Evolutionary conservation across 2,113 vertebrate species (phyloP).

Genomic region (Nesogale talazaci): DNA sequence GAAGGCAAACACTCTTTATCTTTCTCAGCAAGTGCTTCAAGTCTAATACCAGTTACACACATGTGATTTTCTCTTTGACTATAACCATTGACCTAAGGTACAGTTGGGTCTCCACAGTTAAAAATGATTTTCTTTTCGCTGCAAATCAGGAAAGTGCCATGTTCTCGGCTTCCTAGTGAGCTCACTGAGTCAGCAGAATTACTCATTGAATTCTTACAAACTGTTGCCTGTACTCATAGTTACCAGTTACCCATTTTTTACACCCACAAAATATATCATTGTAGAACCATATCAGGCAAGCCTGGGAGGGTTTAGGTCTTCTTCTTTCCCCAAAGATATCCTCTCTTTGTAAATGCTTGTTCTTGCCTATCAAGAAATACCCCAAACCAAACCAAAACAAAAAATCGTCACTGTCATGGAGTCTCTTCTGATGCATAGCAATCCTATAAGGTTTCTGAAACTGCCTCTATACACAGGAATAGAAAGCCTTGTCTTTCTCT

Average conservation of each 20-base stretch:
- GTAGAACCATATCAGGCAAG: neutral
- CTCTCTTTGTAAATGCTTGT: too few relatives aligned
- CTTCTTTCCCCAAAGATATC: neutral
- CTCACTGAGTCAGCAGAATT: neutral
- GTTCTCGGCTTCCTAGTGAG: neutral
- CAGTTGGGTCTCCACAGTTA: neutral
- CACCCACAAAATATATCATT: neutral
- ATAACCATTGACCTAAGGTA: neutral
- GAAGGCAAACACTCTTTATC: too few relatives aligned
- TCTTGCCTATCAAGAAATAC: too few relatives aligned
- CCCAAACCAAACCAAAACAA: too few relatives aligned
- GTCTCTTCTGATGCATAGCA: too few relatives aligned
- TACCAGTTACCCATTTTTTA: neutral
- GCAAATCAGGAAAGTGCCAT: neutral
- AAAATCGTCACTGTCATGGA: too few relatives aligned
- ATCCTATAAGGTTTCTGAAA: too few relatives aligned
- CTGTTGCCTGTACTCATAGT: neutral
- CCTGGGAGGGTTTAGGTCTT: neutral
- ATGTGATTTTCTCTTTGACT: neutral
- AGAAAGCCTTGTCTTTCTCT: too few relatives aligned
- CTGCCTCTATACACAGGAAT: neutral
- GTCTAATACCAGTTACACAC: neutral
- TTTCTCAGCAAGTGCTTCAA: too few relatives aligned
- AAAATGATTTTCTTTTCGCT: neutral
- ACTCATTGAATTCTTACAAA: neutral